Percentiles rank a stretch among this genome's conserved stretches.
Evolutionary conservation across 2,113 vertebrate genomes (phyloP).

Genomic region (Ciconia boyciana): DNA sequence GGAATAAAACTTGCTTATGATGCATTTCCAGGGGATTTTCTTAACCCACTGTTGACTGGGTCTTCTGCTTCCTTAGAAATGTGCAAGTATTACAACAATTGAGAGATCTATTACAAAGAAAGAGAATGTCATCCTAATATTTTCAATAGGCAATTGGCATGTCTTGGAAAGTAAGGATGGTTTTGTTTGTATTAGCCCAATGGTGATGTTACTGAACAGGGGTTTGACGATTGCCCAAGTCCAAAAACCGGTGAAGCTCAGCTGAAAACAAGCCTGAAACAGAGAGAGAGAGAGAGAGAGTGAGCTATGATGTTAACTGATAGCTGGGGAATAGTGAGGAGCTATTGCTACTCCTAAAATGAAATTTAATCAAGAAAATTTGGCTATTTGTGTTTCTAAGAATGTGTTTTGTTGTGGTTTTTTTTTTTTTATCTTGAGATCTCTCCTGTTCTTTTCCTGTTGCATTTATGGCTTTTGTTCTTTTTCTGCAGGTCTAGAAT

Average conservation of each 20-base stretch:
- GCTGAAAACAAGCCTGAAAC: background rate
- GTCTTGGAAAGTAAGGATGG: background rate
- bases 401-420: background rate
- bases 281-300: background rate
- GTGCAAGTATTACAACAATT: background rate
- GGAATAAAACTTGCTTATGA: conserved; percentile 35
- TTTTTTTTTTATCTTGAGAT: background rate
- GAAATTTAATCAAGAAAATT: background rate
- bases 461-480: background rate
- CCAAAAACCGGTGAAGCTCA: background rate
- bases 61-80: background rate
- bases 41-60: background rate
- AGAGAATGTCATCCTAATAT: background rate
- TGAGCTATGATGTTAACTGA: background rate
- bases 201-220: background rate
- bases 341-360: background rate
- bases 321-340: background rate
- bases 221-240: background rate
- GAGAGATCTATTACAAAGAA: background rate
- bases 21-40: conserved; percentile 25
- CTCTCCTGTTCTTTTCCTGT: background rate
- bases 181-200: background rate
- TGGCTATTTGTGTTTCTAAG: background rate
- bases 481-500: background rate
- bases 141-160: background rate